Conservation (phyloP, 2,113 vertebrate species). For the Tetraodon nigroviridis region DNA sequence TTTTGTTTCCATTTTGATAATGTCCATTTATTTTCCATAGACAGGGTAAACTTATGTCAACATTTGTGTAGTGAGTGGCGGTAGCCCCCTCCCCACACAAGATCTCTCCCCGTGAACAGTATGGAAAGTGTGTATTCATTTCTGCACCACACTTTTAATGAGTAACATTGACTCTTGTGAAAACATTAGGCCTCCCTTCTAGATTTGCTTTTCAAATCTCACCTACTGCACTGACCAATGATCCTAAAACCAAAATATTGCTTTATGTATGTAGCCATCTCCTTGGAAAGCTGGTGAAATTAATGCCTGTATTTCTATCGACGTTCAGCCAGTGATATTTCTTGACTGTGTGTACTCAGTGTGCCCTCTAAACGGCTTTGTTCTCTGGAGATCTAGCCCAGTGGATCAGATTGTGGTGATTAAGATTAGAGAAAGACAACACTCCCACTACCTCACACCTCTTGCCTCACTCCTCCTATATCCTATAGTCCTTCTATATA, state of each 20-base stretch:
- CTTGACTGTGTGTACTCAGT: constrained; percentile 48
- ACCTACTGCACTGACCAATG: constrained; percentile 43
- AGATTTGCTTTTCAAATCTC: constrained; percentile 63
- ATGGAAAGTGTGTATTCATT: constrained; percentile 52
- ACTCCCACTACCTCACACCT: constrained; percentile 45
- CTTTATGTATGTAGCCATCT: constrained; percentile 51
- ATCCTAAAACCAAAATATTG: constrained; percentile 60
- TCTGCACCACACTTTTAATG: constrained; percentile 44
- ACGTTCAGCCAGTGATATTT: constrained; percentile 53
- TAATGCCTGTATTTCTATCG: constrained; percentile 60
- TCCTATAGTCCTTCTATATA: neutral
- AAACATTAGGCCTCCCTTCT: constrained; percentile 58
- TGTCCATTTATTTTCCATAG: constrained; percentile 38
- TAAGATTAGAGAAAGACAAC: constrained; percentile 63
- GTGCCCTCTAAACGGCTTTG: constrained; percentile 47
- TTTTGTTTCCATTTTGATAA: constrained; percentile 40
- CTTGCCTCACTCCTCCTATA: constrained; percentile 8
- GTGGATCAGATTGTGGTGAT: constrained; percentile 59
- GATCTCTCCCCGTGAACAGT: constrained; percentile 25
- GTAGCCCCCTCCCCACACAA: constrained; percentile 8
- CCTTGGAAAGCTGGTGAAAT: constrained; percentile 57
- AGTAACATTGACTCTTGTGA: constrained; percentile 60
- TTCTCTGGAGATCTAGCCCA: constrained; percentile 54
- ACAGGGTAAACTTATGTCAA: constrained; percentile 41
- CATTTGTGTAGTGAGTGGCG: constrained; percentile 40